Conservation (phyloP, 2,888 invertebrate species). For the Diachrysia chrysitis region DNA sequence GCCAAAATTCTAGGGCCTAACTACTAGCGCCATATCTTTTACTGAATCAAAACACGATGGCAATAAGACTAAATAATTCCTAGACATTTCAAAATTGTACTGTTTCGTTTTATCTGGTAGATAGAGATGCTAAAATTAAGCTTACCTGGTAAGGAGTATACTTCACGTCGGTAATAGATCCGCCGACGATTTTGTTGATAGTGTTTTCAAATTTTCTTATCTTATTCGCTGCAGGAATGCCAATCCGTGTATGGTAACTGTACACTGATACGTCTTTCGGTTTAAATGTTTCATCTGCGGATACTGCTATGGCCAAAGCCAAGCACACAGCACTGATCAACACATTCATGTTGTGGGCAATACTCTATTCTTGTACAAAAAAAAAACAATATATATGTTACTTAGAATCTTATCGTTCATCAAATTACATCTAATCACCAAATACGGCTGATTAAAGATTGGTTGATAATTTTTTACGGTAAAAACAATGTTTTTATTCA, state of each 20-base stretch:
- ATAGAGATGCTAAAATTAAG: too few species aligned
- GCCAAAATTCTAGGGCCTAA: too few species aligned
- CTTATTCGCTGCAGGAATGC: slow-evolving; percentile 67
- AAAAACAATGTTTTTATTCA: background rate
- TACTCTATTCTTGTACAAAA: slow-evolving; percentile 9
- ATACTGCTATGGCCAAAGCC: slow-evolving; percentile 20
- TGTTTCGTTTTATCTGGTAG: too few species aligned
- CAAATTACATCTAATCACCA: slow-evolving; percentile 25
- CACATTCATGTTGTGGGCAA: slow-evolving; percentile 38
- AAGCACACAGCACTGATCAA: slow-evolving; percentile 23
- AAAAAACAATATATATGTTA: slow-evolving; percentile 21
- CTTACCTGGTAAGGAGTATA: slow-evolving; percentile 74
- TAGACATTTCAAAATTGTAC: too few species aligned
- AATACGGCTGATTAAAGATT: slow-evolving; percentile 17
- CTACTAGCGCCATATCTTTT: too few species aligned
- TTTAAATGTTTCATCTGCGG: slow-evolving; percentile 13
- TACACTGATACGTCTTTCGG: background rate
- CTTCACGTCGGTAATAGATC: slow-evolving; percentile 63
- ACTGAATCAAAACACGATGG: too few species aligned
- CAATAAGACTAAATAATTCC: too few species aligned
- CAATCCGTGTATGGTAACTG: slow-evolving; percentile 55
- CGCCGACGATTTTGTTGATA: slow-evolving; percentile 69
- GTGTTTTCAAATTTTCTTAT: slow-evolving; percentile 64
- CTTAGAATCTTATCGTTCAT: slow-evolving; percentile 35
- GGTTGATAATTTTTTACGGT: background rate